phyloP scores from a whole-genome alignment of 2,797 vertebrate species.

The Brachyalestes nurse region DNA sequence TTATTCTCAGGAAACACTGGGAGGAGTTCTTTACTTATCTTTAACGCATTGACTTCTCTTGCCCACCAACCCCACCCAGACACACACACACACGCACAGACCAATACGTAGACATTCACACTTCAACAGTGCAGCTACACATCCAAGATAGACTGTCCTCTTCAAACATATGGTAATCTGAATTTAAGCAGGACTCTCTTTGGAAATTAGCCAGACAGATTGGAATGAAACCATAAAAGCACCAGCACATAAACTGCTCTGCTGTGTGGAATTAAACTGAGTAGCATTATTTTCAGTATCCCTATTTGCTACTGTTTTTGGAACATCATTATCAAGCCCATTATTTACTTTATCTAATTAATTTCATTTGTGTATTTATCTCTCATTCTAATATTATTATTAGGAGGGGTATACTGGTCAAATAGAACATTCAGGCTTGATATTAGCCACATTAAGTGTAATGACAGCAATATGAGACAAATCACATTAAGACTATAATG shows the following conservation, averaged over 20 bases:
- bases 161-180: conserved; percentile 51
- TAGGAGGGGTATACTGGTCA: no score
- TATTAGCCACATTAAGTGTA: no score
- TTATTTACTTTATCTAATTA: background rate
- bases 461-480: no score
- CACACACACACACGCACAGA: conserved; percentile 43
- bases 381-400: no score
- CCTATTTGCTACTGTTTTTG: conserved; percentile 18
- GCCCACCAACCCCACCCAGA: conserved; percentile 52
- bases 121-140: conserved; percentile 35
- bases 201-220: conserved; percentile 35
- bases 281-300: background rate
- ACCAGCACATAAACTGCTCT: conserved; percentile 11
- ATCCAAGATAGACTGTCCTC: conserved; percentile 40
- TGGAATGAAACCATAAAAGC: conserved; percentile 15
- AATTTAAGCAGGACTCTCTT: conserved; percentile 30
- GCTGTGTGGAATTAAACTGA: conserved; percentile 4
- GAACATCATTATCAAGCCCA: background rate
- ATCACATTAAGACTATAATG: no score
- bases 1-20: conserved; percentile 71
- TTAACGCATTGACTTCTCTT: conserved; percentile 60
- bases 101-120: conserved; percentile 43
- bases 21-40: conserved; percentile 71
- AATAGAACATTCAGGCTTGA: no score
- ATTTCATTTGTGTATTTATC: background rate